Percentiles rank a stretch among this genome's conserved stretches.
These are phyloP conservation scores for Blastobasis lacticolella DNA, from an alignment of 2,888 invertebrate species.

Conservation along the genomic window DNA sequence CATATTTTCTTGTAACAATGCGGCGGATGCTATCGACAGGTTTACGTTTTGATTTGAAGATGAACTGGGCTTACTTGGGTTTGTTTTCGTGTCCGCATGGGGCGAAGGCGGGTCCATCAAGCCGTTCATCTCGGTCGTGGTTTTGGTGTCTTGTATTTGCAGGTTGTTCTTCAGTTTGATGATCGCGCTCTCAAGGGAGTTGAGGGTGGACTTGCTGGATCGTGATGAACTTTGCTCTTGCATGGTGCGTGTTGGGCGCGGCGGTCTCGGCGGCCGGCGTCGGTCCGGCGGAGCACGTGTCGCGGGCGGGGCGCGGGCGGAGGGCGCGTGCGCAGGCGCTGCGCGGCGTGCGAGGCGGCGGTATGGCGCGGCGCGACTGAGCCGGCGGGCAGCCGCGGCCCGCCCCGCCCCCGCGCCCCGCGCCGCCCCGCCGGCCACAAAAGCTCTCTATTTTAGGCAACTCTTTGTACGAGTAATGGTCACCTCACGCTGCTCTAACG, in stretches of 20 bases:
- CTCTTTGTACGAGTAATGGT: conserved; percentile 73
- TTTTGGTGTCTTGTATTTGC: conserved; percentile 66
- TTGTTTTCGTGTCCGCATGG: conserved; percentile 46
- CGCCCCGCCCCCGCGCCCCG: conserved; percentile 63
- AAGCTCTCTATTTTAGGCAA: conserved; percentile 75
- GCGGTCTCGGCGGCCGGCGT: conserved; percentile 23
- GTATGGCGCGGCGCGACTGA: conserved; percentile 69
- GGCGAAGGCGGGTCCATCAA: conserved; percentile 51
- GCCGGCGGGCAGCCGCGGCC: conserved; percentile 62
- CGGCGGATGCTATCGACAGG: conserved; percentile 75
- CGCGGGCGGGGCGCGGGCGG: conserved; percentile 39
- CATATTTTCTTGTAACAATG: conserved; percentile 77
- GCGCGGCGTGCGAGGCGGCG: conserved; percentile 60
- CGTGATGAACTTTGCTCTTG: conserved; percentile 69
- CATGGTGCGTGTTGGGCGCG: conserved; percentile 41
- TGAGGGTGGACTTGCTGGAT: conserved; percentile 60
- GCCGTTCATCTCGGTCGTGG: conserved; percentile 52
- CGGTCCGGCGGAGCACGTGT: conserved; percentile 46
- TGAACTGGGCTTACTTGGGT: conserved; percentile 61
- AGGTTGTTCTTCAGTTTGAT: conserved; percentile 70
- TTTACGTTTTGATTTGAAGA: conserved; percentile 52
- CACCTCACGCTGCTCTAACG: conserved; percentile 73
- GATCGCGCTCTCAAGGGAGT: conserved; percentile 69
- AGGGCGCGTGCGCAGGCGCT: conserved; percentile 59
- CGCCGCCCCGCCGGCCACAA: conserved; percentile 65